Base-by-base conservation (phyloP, 2,888 invertebrate species). In the Ptychoptera contaminata region DNA sequence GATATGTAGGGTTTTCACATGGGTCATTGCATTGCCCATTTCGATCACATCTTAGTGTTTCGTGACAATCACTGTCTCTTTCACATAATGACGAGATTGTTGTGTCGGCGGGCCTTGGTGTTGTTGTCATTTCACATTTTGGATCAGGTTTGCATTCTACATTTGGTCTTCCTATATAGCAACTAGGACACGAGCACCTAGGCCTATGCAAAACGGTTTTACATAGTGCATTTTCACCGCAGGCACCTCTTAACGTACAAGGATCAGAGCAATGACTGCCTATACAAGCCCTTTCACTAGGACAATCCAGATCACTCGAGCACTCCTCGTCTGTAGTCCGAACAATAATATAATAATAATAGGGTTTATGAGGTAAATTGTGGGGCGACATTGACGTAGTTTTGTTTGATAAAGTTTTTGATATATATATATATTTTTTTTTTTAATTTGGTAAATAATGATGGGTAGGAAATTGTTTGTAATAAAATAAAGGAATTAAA, bases 201-300 rank as follows among this genome's bases (percentile, higher is more conserved):
- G 88, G 83, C 58, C 81, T 77, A 68, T 91, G 91, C 61, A 82
- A 70, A 51, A 86, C 76, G 47, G 86, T 82, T 58, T 79, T 80
- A 67, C 92, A 92, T 50, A 88, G 73, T 50, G 92, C 90, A 67
- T 90, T 90, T 58, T 79, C 75, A 54, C 91, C 91, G 65, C 92
- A 92, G 54, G 82, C 84, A 57, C 83, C 88, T 57, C 86, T 79
- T 60, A 88, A 74, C 60, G 79, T 79, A 71, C 91, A 92, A 53
- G 90, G 91, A 69, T 91, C 87, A 68, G 83, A 76, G 69, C 91
- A 92, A 70, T 84, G 82, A 68, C 82, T 78, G 71, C 84, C 83
- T 69, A 87, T 77, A 73, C 91, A 92, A 65, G 87, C 83, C 73
- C 86, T 84, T 71, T 90, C 87, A 70, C 81, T 81, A 55, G 86